Percentiles rank a stretch among this genome's conserved stretches.
phyloP scores from a whole-genome alignment of 2,888 invertebrate species.

The Desoria tigrina region DNA sequence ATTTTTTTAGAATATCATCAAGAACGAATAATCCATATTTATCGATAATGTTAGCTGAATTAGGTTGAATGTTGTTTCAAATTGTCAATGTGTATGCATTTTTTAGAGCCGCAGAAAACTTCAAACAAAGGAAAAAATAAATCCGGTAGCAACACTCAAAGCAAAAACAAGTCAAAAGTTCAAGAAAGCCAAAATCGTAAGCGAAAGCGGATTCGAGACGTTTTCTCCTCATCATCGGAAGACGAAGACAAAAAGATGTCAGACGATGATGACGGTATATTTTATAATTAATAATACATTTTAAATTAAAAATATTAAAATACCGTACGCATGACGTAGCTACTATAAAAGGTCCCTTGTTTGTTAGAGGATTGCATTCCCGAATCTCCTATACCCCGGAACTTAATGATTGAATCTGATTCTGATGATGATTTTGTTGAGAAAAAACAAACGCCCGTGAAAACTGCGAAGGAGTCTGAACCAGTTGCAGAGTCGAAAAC shows the following conservation, averaged over 20 bases:
- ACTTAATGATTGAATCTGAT: conserved; percentile 35
- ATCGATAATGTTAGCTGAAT: neutral
- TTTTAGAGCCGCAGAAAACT: neutral
- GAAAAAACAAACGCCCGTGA: neutral
- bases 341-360: too few relatives aligned
- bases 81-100: neutral
- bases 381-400: conserved; percentile 36
- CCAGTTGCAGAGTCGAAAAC: neutral
- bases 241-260: conserved; percentile 31
- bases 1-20: too few relatives aligned
- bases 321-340: too few relatives aligned
- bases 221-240: conserved; percentile 31
- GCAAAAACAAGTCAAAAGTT: conserved; percentile 6
- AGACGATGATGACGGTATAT: conserved; percentile 29
- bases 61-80: neutral
- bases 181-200: conserved; percentile 13
- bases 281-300: conserved; percentile 1
- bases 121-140: neutral
- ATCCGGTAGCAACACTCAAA: conserved; percentile 1
- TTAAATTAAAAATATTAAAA: neutral
- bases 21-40: too few relatives aligned
- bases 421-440: conserved; percentile 41
- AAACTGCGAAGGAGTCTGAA: neutral
- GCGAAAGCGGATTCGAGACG: conserved; percentile 42
- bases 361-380: conserved; percentile 6